Percentiles rank a stretch among this genome's conserved stretches.
These are phyloP conservation scores for Bos taurus DNA, from an alignment of 2,113 vertebrate species.

Conservation along the genomic window DNA sequence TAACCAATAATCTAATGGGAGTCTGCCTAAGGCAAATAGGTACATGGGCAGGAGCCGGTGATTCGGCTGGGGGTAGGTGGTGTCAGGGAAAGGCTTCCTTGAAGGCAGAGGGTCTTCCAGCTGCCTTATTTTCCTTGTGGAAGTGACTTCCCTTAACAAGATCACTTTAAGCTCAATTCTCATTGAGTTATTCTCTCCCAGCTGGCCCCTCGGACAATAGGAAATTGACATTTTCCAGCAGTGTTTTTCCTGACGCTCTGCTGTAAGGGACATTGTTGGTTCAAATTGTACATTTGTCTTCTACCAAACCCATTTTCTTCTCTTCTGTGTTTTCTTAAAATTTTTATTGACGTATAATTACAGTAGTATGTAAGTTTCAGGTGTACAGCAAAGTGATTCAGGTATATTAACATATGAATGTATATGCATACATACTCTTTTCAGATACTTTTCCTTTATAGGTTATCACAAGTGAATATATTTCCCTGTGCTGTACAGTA, in stretches of 20 bases:
- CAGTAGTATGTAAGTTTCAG: background rate
- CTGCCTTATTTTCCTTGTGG: background rate
- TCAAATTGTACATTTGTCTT: background rate
- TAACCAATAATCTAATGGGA: background rate
- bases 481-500: background rate
- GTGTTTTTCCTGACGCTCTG: background rate
- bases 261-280: background rate
- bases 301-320: background rate
- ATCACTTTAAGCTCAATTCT: background rate
- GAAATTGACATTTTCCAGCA: background rate
- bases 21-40: background rate
- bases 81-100: background rate
- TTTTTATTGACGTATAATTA: background rate
- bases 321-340: background rate
- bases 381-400: background rate
- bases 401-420: background rate
- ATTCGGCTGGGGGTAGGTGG: background rate
- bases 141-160: background rate
- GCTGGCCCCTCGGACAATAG: background rate
- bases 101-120: background rate
- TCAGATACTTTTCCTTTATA: background rate
- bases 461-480: background rate
- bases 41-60: background rate
- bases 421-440: background rate
- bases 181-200: background rate